phyloP scores from a whole-genome alignment of 2,113 vertebrate species.

The Pelecanus crispus region DNA sequence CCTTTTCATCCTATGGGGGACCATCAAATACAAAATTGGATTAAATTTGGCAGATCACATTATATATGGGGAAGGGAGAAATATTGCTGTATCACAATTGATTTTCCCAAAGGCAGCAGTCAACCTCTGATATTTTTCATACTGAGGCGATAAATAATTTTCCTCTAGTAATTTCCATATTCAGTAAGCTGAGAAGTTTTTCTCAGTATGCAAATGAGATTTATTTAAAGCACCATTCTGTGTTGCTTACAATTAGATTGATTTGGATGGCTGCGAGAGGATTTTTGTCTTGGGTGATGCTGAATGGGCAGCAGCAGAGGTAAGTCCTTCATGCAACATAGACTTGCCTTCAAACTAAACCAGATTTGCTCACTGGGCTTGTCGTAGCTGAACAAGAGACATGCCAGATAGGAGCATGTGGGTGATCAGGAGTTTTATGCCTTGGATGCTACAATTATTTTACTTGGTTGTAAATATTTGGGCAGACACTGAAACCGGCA shows the following conservation, averaged over 20 bases:
- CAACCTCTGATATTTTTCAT: constrained; percentile 63
- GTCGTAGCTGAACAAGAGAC: not conserved
- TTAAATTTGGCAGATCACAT: constrained; percentile 67
- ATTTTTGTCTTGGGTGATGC: not conserved
- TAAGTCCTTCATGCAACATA: not conserved
- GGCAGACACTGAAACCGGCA: not conserved
- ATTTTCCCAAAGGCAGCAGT: constrained; percentile 61
- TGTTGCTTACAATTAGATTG: constrained; percentile 30
- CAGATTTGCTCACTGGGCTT: not conserved
- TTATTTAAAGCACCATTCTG: constrained; percentile 55
- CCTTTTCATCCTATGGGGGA: constrained; percentile 64
- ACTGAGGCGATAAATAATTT: constrained; percentile 57
- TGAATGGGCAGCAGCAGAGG: not conserved
- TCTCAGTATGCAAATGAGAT: constrained; percentile 42
- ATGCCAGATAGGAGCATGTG: not conserved
- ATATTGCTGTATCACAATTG: constrained; percentile 63
- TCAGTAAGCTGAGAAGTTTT: constrained; percentile 44
- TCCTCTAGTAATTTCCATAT: constrained; percentile 41
- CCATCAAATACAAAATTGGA: constrained; percentile 62
- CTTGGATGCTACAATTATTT: not conserved
- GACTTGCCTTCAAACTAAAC: not conserved
- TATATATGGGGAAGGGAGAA: constrained; percentile 59
- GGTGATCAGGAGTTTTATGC: not conserved
- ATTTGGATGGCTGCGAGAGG: constrained; percentile 8
- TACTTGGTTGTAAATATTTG: not conserved